Evolutionary conservation across 2,113 vertebrate genomes (phyloP).

Genomic region (Arenaria interpres): DNA sequence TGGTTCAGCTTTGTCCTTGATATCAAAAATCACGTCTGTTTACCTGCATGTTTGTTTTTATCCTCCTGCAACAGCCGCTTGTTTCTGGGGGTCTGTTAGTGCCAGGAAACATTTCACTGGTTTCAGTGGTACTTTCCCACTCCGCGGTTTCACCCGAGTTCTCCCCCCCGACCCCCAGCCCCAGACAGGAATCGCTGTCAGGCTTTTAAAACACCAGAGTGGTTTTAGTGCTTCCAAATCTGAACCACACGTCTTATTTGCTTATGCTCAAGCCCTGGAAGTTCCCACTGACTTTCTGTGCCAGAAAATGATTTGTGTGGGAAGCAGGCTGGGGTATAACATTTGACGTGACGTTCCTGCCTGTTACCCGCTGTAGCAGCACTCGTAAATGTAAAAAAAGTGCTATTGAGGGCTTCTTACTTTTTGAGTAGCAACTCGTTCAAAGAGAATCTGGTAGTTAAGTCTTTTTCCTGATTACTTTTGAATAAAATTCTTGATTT

Average conservation of each 20-base stretch:
- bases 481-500: neutral
- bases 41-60: neutral
- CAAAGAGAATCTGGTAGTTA: neutral
- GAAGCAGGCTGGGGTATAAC: neutral
- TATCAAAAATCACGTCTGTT: neutral
- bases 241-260: neutral
- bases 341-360: neutral
- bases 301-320: neutral
- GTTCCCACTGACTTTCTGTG: neutral
- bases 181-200: neutral
- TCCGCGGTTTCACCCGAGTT: neutral
- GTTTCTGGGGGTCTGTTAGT: neutral
- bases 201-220: neutral
- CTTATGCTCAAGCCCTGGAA: neutral
- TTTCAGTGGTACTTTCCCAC: neutral
- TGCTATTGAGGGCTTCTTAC: neutral
- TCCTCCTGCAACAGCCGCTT: neutral
- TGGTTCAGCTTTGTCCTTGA: neutral
- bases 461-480: neutral
- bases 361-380: fast-evolving
- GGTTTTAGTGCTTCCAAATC: neutral
- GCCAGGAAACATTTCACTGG: neutral
- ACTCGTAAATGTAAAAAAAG: neutral
- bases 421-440: neutral
- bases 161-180: neutral